Evolutionary conservation across 2,113 vertebrate species (phyloP), one percentile per base, ranked within the genome.

Genomic region (Urocolius indicus): DNA sequence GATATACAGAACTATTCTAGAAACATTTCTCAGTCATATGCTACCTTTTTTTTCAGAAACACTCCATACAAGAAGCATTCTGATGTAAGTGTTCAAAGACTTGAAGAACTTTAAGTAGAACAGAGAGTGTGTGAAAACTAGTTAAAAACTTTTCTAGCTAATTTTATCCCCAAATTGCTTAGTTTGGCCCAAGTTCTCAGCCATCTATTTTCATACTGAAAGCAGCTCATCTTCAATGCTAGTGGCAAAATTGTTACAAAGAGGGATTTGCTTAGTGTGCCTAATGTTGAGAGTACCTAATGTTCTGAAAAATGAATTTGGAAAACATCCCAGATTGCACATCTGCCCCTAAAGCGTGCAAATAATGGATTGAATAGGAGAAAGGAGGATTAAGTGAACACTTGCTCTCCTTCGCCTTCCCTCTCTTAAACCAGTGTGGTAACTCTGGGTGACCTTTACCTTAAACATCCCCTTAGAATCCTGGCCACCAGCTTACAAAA

Each of bases 301-400:
- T 97, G 96, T 95, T 94, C 96, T 96, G 92, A 96, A 96, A 97
- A 96, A 97, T 95, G 67, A 94, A 91, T 91, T 87, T 97, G 96
- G 96, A 97, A 95, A 83, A 94, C 69, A 84, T 96, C 92, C 79
- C 87, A 92, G 87, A 55, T 76, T 83, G 16, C 63, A 93, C 92
- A 87, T 89, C 89, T 91, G 87, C 85, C 93, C 89, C 57, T 73
- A 92, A 91, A 96, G 88, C 3, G 2, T 85, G 54, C 61, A 84
- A 74, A 73, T 86, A 79, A 76, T 29, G 62, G 48, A 83, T 30
- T 45, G 29, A 93, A 79, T 15, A 79, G 9, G 8, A 84, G 41
- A 57, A 80, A n/a, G 48, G 20, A 92, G 24, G 30, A 73, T 67
- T 27, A 76, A 86, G 58, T 46, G 68, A 87, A 65, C 29, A 43